Percentiles rank a stretch among this genome's conserved stretches.
Evolutionary conservation across 2,113 vertebrate species (phyloP).

Genomic region (Hemiscyllium ocellatum): DNA sequence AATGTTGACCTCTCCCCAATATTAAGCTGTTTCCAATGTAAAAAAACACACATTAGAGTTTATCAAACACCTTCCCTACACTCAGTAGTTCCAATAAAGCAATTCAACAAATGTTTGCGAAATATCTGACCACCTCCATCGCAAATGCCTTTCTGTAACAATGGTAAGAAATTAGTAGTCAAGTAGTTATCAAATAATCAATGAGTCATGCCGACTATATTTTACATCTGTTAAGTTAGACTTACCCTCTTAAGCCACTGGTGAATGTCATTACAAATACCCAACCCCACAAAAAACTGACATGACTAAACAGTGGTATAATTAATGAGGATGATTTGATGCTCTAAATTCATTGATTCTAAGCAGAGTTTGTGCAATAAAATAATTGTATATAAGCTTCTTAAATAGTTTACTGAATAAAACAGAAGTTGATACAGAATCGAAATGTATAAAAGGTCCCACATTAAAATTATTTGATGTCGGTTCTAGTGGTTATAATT

Average conservation of each 20-base stretch:
- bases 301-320: background rate
- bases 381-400: background rate
- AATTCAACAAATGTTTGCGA: background rate
- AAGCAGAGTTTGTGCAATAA: too few species aligned
- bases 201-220: background rate
- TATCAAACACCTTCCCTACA: background rate
- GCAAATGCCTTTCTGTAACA: background rate
- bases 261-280: background rate
- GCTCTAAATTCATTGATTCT: background rate
- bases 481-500: too few species aligned
- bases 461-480: too few species aligned
- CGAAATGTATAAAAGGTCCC: background rate
- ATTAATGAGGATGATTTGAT: background rate
- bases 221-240: background rate
- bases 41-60: too few species aligned
- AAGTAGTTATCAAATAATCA: background rate
- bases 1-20: background rate
- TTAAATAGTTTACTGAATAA: background rate
- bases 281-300: background rate
- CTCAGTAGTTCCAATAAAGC: background rate
- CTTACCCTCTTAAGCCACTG: background rate
- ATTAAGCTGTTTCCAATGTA: background rate
- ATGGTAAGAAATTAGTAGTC: background rate
- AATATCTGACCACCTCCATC: background rate
- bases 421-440: background rate